Evolutionary conservation across 1,140 invertebrate species (phyloP).

Genomic region (Cepaea nemoralis): DNA sequence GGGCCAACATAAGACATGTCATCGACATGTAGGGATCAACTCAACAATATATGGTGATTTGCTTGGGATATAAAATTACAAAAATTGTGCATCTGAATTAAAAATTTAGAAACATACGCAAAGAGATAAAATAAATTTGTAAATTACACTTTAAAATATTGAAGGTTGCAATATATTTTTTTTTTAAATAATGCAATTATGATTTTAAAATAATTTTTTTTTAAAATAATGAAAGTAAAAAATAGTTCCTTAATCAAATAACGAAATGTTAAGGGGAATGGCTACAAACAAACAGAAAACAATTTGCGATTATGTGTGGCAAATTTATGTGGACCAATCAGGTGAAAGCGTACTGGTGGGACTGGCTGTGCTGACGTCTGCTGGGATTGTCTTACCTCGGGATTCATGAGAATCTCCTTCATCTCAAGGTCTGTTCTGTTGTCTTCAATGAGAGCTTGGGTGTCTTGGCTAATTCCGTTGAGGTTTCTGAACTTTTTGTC

Average conservation of each 20-base stretch:
- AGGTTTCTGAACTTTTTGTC: slow-evolving; percentile 51
- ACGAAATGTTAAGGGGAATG: too few species aligned
- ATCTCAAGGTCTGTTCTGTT: slow-evolving; percentile 49
- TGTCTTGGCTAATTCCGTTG: slow-evolving; percentile 60
- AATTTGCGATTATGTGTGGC: neutral
- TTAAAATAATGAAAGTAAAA: neutral
- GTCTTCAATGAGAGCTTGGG: slow-evolving; percentile 51
- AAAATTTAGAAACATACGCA: too few species aligned
- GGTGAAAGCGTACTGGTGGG: slow-evolving; percentile 7
- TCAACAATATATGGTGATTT: too few species aligned
- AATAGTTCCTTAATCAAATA: too few species aligned
- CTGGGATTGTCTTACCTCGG: slow-evolving; percentile 48
- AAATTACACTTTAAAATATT: slow-evolving; percentile 1
- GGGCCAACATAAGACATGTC: too few species aligned
- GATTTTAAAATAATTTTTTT: too few species aligned
- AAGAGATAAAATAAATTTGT: too few species aligned
- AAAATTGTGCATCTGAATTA: too few species aligned
- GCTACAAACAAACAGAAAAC: too few species aligned
- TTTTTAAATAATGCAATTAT: too few species aligned
- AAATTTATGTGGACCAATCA: slow-evolving; percentile 17
- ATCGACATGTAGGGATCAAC: too few species aligned
- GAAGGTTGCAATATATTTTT: neutral
- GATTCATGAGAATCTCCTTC: slow-evolving; percentile 43
- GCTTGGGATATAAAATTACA: too few species aligned
- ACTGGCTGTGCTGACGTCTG: neutral